Conservation (phyloP, 1,140 invertebrate species). For the Lutraria rhynchaena region DNA sequence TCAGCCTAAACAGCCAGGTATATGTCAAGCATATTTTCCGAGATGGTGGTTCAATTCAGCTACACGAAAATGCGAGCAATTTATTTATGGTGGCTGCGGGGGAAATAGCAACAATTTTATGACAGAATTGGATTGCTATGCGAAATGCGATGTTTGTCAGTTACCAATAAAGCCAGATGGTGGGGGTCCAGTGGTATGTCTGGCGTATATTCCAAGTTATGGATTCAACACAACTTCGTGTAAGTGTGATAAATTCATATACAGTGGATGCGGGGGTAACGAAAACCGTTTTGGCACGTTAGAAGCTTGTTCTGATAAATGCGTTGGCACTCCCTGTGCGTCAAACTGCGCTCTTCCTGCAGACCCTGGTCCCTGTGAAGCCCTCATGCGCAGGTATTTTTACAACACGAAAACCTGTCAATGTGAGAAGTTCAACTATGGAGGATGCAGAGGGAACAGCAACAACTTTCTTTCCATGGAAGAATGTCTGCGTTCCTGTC, state of each 20-base stretch:
- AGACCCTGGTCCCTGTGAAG: conserved; percentile 66
- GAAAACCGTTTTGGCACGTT: conserved; percentile 78
- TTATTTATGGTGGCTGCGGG: conserved; percentile 88
- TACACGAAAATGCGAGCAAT: conserved; percentile 78
- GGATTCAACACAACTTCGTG: conserved; percentile 79
- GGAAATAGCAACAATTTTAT: conserved; percentile 84
- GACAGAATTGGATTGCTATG: conserved; percentile 26
- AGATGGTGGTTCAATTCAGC: conserved; percentile 79
- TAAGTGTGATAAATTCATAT: conserved; percentile 79
- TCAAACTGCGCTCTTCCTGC: conserved; percentile 56
- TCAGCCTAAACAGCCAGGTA: conserved; percentile 57
- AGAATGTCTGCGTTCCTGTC: conserved; percentile 63
- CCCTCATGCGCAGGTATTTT: conserved; percentile 74
- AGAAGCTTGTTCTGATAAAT: conserved; percentile 58
- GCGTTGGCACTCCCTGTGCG: conserved; percentile 1
- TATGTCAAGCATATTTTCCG: conserved; percentile 69
- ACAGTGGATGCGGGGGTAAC: conserved; percentile 80
- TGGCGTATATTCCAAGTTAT: conserved; percentile 65
- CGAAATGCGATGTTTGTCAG: neutral
- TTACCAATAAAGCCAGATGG: conserved; percentile 19
- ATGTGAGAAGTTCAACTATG: conserved; percentile 80
- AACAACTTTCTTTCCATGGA: conserved; percentile 78
- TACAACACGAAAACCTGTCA: conserved; percentile 78
- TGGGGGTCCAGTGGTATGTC: neutral
- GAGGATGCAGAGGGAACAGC: conserved; percentile 79